phyloP scores from a whole-genome alignment of 2,797 vertebrate species.

The Gadopsis bispinosus region DNA sequence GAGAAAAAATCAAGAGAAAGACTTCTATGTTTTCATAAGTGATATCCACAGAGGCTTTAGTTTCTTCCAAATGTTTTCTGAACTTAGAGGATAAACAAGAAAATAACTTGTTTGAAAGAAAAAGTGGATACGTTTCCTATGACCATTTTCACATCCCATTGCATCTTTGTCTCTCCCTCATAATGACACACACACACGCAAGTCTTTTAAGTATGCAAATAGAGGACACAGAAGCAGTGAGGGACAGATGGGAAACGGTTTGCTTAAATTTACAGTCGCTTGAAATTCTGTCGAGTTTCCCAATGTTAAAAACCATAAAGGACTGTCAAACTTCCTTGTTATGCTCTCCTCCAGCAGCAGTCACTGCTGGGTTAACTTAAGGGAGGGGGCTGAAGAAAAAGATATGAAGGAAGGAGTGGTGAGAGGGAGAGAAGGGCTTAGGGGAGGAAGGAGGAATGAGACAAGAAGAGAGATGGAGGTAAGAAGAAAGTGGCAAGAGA shows the following conservation, averaged over 20 bases:
- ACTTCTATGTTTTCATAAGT: conserved; percentile 23
- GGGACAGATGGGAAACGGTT: conserved; percentile 69
- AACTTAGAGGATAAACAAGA: neutral
- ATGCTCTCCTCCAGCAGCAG: conserved; percentile 57
- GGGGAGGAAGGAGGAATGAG: neutral
- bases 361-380: conserved; percentile 57
- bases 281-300: conserved; percentile 69
- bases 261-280: conserved; percentile 65
- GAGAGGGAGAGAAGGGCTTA: neutral
- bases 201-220: conserved; percentile 59
- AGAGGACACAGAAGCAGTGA: conserved; percentile 57
- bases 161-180: conserved; percentile 11
- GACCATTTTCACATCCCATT: conserved; percentile 32
- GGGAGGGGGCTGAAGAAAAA: neutral
- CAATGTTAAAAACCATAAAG: conserved; percentile 70
- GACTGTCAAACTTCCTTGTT: conserved; percentile 74
- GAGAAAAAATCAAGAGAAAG: conserved; percentile 25
- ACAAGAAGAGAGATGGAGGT: neutral
- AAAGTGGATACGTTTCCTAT: conserved; percentile 26
- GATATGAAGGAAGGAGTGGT: neutral
- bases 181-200: neutral
- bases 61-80: conserved; percentile 21
- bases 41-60: conserved; percentile 18
- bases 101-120: conserved; percentile 31
- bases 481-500: neutral